Base-by-base conservation (phyloP, 2,888 invertebrate genomes). In the Omphaloscelis lunosa region DNA sequence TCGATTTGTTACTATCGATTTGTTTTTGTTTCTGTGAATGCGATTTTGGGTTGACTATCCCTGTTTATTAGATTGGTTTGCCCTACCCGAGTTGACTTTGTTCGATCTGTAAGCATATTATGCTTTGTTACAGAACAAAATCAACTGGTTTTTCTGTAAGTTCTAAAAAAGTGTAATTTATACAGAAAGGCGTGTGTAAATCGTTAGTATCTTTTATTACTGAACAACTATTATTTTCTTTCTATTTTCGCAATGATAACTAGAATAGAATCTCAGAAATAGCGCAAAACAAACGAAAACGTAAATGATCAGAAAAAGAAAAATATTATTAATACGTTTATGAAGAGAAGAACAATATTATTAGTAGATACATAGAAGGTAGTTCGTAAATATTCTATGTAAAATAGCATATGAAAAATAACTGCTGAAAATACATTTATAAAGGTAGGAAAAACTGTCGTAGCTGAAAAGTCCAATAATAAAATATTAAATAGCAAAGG, bases 1-100 rank as follows among this genome's bases (percentile, higher is more conserved):
- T 77, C 72, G 63, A 79, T 82, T 75, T 79, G 63, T 66, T 8
- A 27, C 23, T 76, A 87, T 86, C 74, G 79, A 87, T 86, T 81
- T 67, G 77, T 75, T 84, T 86, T 75, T 79, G 72, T 83, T 70
- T 79, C 70, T 58, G 59, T 51, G 34, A 65, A 73, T 56, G n/a
- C 63, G 72, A 79, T 58, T 86, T 80, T 71, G 56, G 74, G 58
- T 75, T 56, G 65, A 53, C 62, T 77, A 74, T 61, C 58, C 20
- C 53, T 58, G 62, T 62, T 45, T 65, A 63, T 74, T 59, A 56
- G 12, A 63, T 79, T 63, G 65, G 27, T 20, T 80, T 29, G 20
- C 11, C n/a, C 11, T n/a, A 20, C 5, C 45, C n/a, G 17, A 62
- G 62, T 62, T 20, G 29, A 34, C 17, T 78, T 59, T 59, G 29